These are phyloP conservation scores for Carcharodon carcharias DNA, from an alignment of 2,797 vertebrate species.

Conservation along the genomic window DNA sequence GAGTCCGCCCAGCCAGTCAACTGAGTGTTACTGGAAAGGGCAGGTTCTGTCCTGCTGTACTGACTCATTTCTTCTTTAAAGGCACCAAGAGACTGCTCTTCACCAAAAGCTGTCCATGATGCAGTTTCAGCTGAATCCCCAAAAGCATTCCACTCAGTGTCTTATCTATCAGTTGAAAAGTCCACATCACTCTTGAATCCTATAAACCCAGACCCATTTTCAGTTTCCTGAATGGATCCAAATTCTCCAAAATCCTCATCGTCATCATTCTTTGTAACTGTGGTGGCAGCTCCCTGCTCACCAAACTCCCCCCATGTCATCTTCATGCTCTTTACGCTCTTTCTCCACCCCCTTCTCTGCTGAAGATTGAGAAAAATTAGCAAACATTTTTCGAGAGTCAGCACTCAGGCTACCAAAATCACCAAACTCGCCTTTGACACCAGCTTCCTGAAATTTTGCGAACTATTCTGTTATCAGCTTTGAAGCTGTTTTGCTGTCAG, in stretches of 20 bases:
- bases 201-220: constrained; percentile 47
- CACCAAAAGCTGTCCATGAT: constrained; percentile 76
- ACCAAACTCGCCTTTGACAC: constrained; percentile 1
- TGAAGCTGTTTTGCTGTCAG: not conserved
- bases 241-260: constrained; percentile 66
- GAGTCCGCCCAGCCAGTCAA: constrained; percentile 50
- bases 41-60: constrained; percentile 53
- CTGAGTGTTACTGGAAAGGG: constrained; percentile 45
- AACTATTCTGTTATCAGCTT: not conserved
- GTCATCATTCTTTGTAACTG: constrained; percentile 45
- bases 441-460: not conserved
- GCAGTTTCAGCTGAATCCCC: constrained; percentile 54
- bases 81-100: constrained; percentile 54
- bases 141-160: constrained; percentile 74
- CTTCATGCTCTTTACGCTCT: not conserved
- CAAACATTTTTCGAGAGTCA: not conserved
- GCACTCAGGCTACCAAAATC: not conserved
- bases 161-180: constrained; percentile 68
- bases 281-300: not conserved
- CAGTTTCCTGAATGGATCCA: constrained; percentile 58
- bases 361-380: not conserved
- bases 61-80: constrained; percentile 55
- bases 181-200: constrained; percentile 76
- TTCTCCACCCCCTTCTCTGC: not conserved
- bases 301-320: not conserved